These are phyloP conservation scores for Ischnura elegans DNA, from an alignment of 2,888 invertebrate species.

Conservation along the genomic window DNA sequence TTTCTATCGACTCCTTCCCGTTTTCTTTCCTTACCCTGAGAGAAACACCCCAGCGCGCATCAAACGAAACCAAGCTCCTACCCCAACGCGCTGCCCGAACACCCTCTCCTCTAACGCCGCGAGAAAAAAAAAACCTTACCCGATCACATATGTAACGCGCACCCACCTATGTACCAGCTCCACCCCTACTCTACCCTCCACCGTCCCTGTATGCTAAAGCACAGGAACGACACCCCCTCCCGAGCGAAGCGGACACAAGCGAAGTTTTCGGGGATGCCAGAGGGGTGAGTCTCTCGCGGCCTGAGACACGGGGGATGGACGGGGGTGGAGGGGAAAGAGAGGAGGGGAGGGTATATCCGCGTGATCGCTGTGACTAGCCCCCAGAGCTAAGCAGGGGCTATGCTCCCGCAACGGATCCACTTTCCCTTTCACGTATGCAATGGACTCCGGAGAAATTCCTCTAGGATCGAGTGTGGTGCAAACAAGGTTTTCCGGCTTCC, in stretches of 20 bases:
- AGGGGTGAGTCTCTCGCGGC: neutral
- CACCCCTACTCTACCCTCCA: neutral
- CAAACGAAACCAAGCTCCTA: neutral
- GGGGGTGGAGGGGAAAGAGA: neutral
- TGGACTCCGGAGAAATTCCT: neutral
- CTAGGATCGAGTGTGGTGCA: neutral
- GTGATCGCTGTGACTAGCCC: neutral
- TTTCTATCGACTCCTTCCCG: neutral
- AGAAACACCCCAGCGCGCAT: neutral
- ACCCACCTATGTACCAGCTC: neutral
- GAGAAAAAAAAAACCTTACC: neutral
- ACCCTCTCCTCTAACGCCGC: neutral
- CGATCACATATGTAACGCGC: neutral
- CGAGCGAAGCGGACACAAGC: neutral
- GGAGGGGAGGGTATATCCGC: neutral
- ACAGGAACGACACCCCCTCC: neutral
- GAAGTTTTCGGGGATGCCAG: neutral
- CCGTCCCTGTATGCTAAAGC: neutral
- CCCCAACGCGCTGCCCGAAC: slow-evolving; percentile 5
- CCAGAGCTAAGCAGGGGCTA: neutral
- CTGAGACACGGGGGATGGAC: neutral
- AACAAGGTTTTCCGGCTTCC: too few species aligned
- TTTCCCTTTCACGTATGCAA: neutral
- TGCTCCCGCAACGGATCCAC: neutral
- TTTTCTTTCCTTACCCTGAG: neutral